Evolutionary conservation across 1,140 invertebrate species (phyloP), one percentile per base, ranked within the genome.

Genomic region (Formica exsecta): DNA sequence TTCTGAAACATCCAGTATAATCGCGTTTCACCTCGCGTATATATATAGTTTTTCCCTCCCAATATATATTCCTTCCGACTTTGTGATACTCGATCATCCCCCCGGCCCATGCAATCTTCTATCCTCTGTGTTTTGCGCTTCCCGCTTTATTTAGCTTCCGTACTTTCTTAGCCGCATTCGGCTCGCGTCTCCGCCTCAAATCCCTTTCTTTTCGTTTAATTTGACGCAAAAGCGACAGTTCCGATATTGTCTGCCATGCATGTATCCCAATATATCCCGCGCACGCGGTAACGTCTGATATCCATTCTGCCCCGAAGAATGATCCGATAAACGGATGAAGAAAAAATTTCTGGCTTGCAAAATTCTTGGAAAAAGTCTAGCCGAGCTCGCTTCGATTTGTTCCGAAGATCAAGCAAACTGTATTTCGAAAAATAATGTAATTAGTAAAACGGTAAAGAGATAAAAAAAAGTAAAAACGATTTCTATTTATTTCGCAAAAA

Each of bases 221-320:
- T 80, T 48, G 44, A 80, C 64, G 32, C 61, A n/a, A 36, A 66
- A 79, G 1, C 32, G 76, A 79, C 76, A 79, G 44, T n/a, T 36
- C 16, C 44, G 44, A 80, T 80, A 80, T 68, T 36, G 25, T 54
- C 32, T 32, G 7, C 54, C 44, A 36, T 9, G 13, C 57, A 29
- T 9, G 19, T 38, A 16, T 41, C 25, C 44, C 59, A 61, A 79
- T 79, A 71, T 44, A 71, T 81, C 19, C 32, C 25, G 16, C 65
- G 65, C 48, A 16, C 61, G 11, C 19, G 19, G 29, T 41, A 62
- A 65, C 29, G 44, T 66, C 32, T 19, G 29, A 80, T 80, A 64
- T 80, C 32, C 13, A 68, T 41, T 80, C 44, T 54, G 44, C 13
- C 19, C 19, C 65, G 36, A 57, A 19, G 71, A 80, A 73, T 16